Conservation (phyloP, 1,140 invertebrate genomes). For the Stegodyphus dumicola region DNA sequence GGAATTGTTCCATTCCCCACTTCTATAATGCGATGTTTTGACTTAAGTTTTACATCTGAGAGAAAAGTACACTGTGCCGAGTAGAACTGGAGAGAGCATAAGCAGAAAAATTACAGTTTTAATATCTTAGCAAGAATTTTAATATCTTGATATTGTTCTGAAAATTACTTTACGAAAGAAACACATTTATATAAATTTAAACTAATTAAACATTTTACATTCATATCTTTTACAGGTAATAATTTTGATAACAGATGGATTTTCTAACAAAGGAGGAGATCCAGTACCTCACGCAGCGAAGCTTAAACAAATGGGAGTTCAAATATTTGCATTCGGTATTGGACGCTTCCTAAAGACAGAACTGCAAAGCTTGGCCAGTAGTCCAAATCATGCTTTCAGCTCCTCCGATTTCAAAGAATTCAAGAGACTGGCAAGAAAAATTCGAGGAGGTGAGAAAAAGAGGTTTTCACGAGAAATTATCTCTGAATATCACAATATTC, state of each 20-base stretch:
- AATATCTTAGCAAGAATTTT: too few relatives aligned
- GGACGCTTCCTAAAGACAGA: conserved; percentile 6
- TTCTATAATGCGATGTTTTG: too few relatives aligned
- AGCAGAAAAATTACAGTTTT: too few relatives aligned
- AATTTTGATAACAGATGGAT: conserved; percentile 38
- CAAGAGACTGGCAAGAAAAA: conserved; percentile 13
- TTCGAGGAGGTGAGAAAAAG: conserved; percentile 49
- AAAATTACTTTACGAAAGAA: too few relatives aligned
- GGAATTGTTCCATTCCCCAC: too few relatives aligned
- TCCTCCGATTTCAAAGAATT: conserved; percentile 36
- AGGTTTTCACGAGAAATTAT: too few relatives aligned
- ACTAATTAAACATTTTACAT: background rate
- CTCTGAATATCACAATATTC: too few relatives aligned
- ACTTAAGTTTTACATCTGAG: too few relatives aligned
- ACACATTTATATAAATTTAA: too few relatives aligned
- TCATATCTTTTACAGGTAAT: conserved; percentile 30
- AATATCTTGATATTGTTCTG: too few relatives aligned
- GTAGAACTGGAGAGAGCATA: too few relatives aligned
- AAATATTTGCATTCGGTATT: conserved; percentile 50
- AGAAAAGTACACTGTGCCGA: too few relatives aligned
- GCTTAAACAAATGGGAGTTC: conserved; percentile 5
- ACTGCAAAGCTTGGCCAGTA: conserved; percentile 18
- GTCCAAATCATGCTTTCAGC: conserved; percentile 29
- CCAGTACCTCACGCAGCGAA: conserved; percentile 1
- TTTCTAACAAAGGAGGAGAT: conserved; percentile 5